Evolutionary conservation across 2,888 invertebrate genomes (phyloP), one percentile per base, ranked within the genome.

Genomic region (Lochmaea capreae): DNA sequence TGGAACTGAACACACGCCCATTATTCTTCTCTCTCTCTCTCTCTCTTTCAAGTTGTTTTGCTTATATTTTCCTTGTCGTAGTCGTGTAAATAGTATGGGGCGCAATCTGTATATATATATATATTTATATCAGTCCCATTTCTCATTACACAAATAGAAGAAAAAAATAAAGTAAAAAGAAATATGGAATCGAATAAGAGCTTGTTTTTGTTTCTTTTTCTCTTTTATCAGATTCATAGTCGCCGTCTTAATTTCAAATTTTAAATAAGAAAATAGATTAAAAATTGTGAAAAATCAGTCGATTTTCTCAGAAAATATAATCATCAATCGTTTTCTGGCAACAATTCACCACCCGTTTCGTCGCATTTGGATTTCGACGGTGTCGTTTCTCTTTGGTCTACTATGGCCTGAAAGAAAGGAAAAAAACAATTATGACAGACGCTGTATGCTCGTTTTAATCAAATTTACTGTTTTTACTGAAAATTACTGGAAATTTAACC

Each of bases 271-370:
- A 67, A 66, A 72, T 67, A 62, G 67, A 62, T 59, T 52, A 72
- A 66, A 67, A 59, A 66, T 71, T 54, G 63, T 68, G 62, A 76
- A 79, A 77, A 79, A 79, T 79, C 79, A 79, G 79, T 79, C 79
- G 66, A 66, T 78, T 77, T 74, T 77, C 65, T 71, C 58, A 63
- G 75, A 75, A 75, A 76, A 77, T 74, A 16, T 54, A 65, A 65
- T 66, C 70, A 73, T 67, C 65, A 72, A 26, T 76, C 77, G 46
- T 61, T 65, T 65, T 77, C 77, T 11, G 46, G 39, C 22, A 61
- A 65, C 11, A 57, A 59, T 33, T 75, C 72, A 26, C 72, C 72
- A 26, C 72, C 77, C 33, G 54, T 52, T 57, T 76, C 78, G n/a
- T 74, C 78, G 9, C 54, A 46, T 62, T 71, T 77, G 57, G 74